A percentile compares a stretch with the other conserved stretches of the same genome.
Conservation (phyloP, 2,797 vertebrate genomes). For the Enteromius argenteus region DNA sequence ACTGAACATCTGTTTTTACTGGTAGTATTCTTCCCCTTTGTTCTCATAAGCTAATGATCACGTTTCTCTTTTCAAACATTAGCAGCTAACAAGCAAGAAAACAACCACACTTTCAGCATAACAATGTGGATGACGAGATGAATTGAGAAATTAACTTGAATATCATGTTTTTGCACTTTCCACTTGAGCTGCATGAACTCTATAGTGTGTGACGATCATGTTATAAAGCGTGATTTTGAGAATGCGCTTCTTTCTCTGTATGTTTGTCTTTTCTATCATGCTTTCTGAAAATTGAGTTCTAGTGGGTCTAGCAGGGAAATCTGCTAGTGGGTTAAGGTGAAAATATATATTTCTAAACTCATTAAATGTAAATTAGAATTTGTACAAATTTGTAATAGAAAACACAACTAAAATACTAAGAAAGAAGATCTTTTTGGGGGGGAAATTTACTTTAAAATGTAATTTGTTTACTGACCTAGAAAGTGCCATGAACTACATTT, state of each 20-base stretch:
- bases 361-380: not conserved
- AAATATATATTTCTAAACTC: not conserved
- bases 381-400: not conserved
- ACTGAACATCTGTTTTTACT: not conserved
- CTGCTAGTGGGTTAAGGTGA: not conserved
- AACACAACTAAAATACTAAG: not conserved
- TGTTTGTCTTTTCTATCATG: not conserved
- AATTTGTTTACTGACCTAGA: not conserved
- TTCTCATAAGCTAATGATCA: conserved; percentile 3
- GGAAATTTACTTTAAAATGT: not conserved
- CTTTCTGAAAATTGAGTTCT: not conserved
- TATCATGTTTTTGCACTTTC: not conserved
- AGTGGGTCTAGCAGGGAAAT: too few species aligned
- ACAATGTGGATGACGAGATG: not conserved
- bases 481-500: not conserved
- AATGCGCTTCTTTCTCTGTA: not conserved
- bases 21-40: not conserved
- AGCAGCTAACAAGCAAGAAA: not conserved
- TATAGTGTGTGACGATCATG: not conserved
- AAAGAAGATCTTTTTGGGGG: not conserved
- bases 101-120: not conserved
- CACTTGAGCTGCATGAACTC: not conserved
- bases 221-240: not conserved
- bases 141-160: not conserved
- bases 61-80: conserved; percentile 3